Conservation (phyloP, 2,797 vertebrate species). For the Rhinophrynus dorsalis region DNA sequence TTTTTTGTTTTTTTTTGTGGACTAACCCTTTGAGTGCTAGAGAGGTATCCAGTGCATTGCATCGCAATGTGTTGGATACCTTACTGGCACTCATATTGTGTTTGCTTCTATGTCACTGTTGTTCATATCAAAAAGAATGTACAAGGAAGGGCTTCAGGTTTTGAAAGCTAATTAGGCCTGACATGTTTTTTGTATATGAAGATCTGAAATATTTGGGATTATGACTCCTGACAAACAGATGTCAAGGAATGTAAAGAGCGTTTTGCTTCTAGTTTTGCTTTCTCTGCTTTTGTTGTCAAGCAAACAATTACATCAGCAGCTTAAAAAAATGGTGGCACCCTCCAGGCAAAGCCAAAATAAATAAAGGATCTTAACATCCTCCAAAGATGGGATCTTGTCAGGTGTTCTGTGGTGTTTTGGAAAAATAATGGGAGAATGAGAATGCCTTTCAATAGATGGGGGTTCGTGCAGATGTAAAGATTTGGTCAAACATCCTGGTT, state of each 20-base stretch:
- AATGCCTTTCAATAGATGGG: neutral
- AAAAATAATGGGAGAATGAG: neutral
- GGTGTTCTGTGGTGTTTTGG: neutral
- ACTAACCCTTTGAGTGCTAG: no score
- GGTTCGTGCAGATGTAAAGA: neutral
- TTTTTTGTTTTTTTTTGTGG: no score
- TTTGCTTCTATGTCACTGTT: no score
- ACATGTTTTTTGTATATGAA: no score
- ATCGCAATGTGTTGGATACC: no score
- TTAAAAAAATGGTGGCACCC: neutral
- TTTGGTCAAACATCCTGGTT: constrained; percentile 7
- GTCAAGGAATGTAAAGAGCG: neutral
- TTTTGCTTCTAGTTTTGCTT: neutral
- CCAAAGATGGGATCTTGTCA: neutral
- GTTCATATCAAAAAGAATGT: no score
- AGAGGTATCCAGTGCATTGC: no score
- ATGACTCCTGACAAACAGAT: constrained; percentile 1
- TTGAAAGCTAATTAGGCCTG: no score
- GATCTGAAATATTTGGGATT: no score
- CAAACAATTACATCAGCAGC: neutral
- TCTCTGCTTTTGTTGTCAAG: neutral
- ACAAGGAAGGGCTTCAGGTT: no score
- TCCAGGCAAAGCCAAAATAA: constrained; percentile 1
- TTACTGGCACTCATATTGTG: no score
- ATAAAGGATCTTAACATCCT: neutral